Base-by-base conservation (phyloP, 37 sponge, comb jelly and placozoan species). In the Bolinopsis microptera region DNA sequence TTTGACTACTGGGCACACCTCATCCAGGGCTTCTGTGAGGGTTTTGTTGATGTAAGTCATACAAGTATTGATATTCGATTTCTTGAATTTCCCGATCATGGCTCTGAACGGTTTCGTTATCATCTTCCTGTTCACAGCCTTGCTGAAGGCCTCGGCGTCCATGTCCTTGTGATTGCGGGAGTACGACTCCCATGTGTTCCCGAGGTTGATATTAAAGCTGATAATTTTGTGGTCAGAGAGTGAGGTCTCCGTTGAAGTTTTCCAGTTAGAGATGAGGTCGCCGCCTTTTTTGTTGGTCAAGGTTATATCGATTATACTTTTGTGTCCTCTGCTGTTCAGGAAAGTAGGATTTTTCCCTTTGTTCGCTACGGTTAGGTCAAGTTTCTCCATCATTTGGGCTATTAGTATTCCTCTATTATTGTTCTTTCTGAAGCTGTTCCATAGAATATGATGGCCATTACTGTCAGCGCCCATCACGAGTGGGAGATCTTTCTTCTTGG, bases 291-390 rank as follows among this genome's bases (percentile, higher is more conserved):
- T n/a, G n/a, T n/a, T n/a, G 5, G 25, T 70, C 2, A n/a, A 5
- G 25, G 74, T 70, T 24, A 70, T 70, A n/a, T 70, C 74, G 30
- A 70, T 70, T 70, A 70, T 70, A n/a, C 28, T 28, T 70, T 70
- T 70, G 74, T 70, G 25, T 3, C 74, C 74, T 26, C 74, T 8
- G 74, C 74, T 70, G 74, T 70, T 70, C 25, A 70, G 2, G 26
- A 70, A 70, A 3, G 74, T 70, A 24, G 74, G 74, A 26, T 1
- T n/a, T 70, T 70, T 70, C 2, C 74, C 74, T 22, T 70, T 8
- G 21, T 70, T 70, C 21, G 25, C 74, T 22, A 70, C 74, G 28
- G 30, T 70, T 26, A 70, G 26, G 2, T 70, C 30, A 9, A 8
- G 3, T 26, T 70, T 70, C 3, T 70, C 74, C 2, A 70, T 70